Conservation (phyloP, 2,113 vertebrate genomes). For the Pterocles orientalis region DNA sequence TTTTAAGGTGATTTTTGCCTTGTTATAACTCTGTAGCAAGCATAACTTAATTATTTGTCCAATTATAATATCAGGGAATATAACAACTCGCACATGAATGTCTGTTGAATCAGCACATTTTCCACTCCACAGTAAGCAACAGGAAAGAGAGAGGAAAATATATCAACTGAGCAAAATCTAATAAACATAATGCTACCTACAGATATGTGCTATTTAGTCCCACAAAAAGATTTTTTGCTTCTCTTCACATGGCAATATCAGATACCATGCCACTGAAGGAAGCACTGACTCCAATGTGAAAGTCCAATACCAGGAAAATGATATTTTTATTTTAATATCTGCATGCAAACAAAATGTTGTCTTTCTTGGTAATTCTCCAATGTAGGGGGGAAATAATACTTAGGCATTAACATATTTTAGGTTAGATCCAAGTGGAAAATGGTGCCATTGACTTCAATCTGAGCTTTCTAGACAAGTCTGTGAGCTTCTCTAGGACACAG, state of each 20-base stretch:
- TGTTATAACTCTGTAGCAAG: conserved; percentile 18
- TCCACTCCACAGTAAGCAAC: conserved; percentile 20
- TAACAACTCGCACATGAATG: conserved; percentile 15
- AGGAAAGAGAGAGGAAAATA: conserved; percentile 17
- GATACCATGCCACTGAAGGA: neutral
- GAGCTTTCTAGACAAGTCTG: neutral
- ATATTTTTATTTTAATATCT: conserved; percentile 1
- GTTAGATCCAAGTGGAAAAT: neutral
- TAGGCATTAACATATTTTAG: neutral
- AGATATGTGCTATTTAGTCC: conserved; percentile 33
- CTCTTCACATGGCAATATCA: conserved; percentile 19
- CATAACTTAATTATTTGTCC: conserved; percentile 56
- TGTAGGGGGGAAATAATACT: neutral
- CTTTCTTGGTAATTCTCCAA: neutral
- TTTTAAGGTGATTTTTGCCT: neutral
- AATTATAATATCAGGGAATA: conserved; percentile 38
- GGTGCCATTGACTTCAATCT: neutral
- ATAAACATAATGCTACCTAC: conserved; percentile 43
- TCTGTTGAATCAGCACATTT: conserved; percentile 33
- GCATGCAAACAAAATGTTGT: neutral
- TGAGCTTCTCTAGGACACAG: neutral
- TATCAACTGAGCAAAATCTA: conserved; percentile 46
- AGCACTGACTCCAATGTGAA: neutral
- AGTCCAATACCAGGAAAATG: neutral
- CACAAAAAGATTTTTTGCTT: conserved; percentile 21